A percentile compares a stretch with the other conserved stretches of the same genome.
phyloP scores from a whole-genome alignment of 2,797 vertebrate species.

The Darevskia mixta region DNA sequence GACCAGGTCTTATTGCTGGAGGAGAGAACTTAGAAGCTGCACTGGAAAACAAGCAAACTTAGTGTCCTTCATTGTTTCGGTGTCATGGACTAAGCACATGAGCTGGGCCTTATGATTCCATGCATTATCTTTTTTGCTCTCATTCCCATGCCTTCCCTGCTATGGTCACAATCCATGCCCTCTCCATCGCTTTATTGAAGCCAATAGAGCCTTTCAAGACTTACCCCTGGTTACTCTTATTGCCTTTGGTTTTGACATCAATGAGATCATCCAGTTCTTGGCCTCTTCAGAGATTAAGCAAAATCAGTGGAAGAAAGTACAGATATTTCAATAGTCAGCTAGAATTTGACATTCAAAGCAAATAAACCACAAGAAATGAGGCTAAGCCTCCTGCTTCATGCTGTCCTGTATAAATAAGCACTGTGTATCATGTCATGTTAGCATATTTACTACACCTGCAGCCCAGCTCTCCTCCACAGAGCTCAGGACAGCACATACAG shows the following conservation, averaged over 20 bases:
- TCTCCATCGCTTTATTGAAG: background rate
- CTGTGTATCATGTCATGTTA: background rate
- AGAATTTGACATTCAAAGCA: slow-evolving; percentile 28
- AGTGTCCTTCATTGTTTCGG: no score
- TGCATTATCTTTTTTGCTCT: background rate
- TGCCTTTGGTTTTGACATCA: slow-evolving; percentile 27
- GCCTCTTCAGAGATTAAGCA: slow-evolving; percentile 44
- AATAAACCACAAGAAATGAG: background rate
- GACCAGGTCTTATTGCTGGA: no score
- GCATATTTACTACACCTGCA: background rate
- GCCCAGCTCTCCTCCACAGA: background rate
- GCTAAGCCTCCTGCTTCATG: background rate
- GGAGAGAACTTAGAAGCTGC: no score
- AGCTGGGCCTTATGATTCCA: background rate
- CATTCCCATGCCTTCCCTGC: background rate
- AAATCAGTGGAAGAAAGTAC: slow-evolving; percentile 42
- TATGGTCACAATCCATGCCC: background rate
- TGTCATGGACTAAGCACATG: background rate
- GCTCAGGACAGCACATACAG: background rate
- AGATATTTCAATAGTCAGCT: background rate
- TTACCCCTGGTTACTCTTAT: slow-evolving; percentile 38
- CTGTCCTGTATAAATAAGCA: background rate
- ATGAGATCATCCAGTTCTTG: slow-evolving; percentile 40
- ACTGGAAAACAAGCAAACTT: no score
- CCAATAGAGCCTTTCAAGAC: slow-evolving; percentile 8